These are phyloP conservation scores for Meiosimyza decipiens DNA, from an alignment of 2,888 invertebrate genomes.

Conservation along the genomic window DNA sequence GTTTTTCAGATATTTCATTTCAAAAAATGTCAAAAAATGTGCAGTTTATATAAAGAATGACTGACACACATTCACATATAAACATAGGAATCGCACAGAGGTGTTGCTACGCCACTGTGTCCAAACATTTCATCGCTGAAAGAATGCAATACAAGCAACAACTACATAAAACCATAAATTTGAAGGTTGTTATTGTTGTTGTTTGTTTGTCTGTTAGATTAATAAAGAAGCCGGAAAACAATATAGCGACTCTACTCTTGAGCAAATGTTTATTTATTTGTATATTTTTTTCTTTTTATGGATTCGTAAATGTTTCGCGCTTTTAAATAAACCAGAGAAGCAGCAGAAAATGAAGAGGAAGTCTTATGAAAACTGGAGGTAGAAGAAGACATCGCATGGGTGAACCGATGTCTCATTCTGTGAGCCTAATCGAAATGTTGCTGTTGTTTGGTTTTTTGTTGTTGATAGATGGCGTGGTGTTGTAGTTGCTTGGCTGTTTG, in stretches of 20 bases:
- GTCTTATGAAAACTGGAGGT: background rate
- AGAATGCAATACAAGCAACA: background rate
- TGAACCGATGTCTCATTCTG: conserved; percentile 47
- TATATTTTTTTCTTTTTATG: background rate
- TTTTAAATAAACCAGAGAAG: background rate
- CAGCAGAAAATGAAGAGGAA: background rate
- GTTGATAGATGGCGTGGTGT: conserved; percentile 53
- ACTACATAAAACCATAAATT: background rate
- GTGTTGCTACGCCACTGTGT: too few relatives aligned
- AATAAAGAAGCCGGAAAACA: conserved; percentile 44
- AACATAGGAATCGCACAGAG: too few relatives aligned
- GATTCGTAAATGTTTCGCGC: conserved; percentile 8
- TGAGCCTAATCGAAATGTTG: conserved; percentile 64
- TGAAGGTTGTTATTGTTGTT: conserved; percentile 38
- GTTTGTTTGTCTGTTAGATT: conserved; percentile 43
- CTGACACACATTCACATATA: too few relatives aligned
- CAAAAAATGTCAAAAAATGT: too few relatives aligned
- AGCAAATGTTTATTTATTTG: too few relatives aligned
- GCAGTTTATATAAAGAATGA: too few relatives aligned
- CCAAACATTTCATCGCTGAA: background rate
- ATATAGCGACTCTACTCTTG: conserved; percentile 30
- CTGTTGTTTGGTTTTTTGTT: conserved; percentile 66
- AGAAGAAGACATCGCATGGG: background rate
- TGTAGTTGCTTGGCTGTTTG: too few relatives aligned
- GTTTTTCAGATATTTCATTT: too few relatives aligned